These are phyloP conservation scores for Cetoscarus ocellatus DNA, from an alignment of 2,797 vertebrate species.

Conservation along the genomic window DNA sequence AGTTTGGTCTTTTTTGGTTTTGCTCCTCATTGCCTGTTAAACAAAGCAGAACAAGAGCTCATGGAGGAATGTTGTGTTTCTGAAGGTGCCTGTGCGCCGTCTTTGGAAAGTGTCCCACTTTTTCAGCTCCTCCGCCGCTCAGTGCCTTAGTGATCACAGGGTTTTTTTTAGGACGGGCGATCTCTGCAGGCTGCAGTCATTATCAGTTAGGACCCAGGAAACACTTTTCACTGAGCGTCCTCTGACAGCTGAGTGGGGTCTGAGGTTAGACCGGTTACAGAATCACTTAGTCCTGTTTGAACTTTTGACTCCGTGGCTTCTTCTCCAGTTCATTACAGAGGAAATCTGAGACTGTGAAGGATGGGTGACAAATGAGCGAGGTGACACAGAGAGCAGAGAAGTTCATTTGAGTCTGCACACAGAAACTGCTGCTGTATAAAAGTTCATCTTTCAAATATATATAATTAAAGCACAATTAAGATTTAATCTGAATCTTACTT, in stretches of 20 bases:
- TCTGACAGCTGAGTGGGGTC: slow-evolving; percentile 41
- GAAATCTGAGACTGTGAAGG: slow-evolving; percentile 22
- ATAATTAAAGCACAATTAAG: neutral
- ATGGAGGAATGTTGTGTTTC: slow-evolving; percentile 18
- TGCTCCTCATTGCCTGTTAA: neutral
- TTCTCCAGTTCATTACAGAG: neutral
- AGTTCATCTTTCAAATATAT: neutral
- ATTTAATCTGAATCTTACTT: neutral
- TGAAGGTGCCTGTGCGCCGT: slow-evolving; percentile 36
- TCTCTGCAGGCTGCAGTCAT: slow-evolving; percentile 51
- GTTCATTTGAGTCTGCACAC: slow-evolving; percentile 6
- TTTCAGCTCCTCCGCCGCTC: slow-evolving; percentile 33
- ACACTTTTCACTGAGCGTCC: slow-evolving; percentile 31
- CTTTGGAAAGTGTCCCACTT: slow-evolving; percentile 58
- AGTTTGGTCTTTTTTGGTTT: slow-evolving; percentile 3
- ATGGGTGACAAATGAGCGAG: slow-evolving; percentile 33
- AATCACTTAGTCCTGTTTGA: slow-evolving; percentile 30
- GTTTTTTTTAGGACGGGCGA: slow-evolving; percentile 34
- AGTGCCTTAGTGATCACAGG: slow-evolving; percentile 44
- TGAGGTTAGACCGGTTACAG: slow-evolving; percentile 14
- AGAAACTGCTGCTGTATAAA: slow-evolving; percentile 2
- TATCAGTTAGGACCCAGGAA: slow-evolving; percentile 49
- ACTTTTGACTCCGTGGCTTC: slow-evolving; percentile 4
- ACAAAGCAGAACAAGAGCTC: neutral
- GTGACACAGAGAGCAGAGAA: slow-evolving; percentile 11